These are phyloP conservation scores for Tamandua tetradactyla DNA, from an alignment of 2,797 vertebrate species.

Conservation along the genomic window DNA sequence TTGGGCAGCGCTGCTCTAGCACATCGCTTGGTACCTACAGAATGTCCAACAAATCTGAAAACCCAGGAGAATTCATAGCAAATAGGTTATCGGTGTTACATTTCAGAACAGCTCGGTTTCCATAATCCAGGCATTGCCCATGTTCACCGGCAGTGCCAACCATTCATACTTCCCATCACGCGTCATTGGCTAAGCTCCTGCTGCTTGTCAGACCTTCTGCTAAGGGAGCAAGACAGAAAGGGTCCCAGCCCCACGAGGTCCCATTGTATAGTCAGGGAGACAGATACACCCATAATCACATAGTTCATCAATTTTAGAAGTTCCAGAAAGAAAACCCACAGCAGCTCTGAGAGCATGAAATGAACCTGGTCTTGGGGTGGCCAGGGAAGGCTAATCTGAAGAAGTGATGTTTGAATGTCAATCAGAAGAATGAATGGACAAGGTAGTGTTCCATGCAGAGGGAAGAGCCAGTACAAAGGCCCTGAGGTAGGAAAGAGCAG, in stretches of 20 bases:
- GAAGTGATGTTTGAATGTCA: not conserved
- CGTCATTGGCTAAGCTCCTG: not conserved
- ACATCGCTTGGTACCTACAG: not conserved
- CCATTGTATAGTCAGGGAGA: rapidly evolving
- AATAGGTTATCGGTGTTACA: no score
- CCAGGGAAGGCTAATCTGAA: not conserved
- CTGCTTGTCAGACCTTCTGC: not conserved
- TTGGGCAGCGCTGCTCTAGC: not conserved
- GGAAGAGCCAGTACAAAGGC: not conserved
- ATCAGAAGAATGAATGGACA: not conserved
- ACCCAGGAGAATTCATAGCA: rapidly evolving
- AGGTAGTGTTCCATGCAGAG: not conserved
- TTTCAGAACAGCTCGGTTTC: not conserved
- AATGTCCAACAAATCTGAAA: not conserved
- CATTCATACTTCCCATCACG: rapidly evolving
- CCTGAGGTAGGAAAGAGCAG: conserved; percentile 5
- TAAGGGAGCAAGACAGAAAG: not conserved
- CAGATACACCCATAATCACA: not conserved
- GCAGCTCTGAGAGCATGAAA: not conserved
- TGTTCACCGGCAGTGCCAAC: rapidly evolving
- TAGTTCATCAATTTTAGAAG: not conserved
- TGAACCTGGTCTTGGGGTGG: not conserved
- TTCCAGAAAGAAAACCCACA: not conserved
- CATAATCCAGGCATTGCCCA: rapidly evolving
- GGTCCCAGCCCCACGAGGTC: not conserved